Percentiles rank a stretch among this genome's conserved stretches.
phyloP scores from a whole-genome alignment of 2,797 vertebrate genomes.

The Graptemys geographica region DNA sequence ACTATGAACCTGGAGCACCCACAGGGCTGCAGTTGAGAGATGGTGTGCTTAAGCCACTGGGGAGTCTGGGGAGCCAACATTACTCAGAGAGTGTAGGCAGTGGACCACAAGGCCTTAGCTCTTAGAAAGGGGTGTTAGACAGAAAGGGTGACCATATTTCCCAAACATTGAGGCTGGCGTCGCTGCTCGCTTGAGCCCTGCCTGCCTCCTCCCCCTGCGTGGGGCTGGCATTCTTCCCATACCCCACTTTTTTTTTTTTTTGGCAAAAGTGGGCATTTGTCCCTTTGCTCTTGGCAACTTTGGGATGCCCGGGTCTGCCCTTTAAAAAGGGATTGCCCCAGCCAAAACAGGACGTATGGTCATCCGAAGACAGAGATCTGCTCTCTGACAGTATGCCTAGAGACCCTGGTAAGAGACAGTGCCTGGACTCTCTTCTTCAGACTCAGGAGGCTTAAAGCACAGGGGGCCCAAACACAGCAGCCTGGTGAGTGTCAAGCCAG shows the following conservation, averaged over 20 bases:
- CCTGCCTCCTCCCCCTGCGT: no score
- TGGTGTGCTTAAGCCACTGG: background rate
- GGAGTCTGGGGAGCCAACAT: background rate
- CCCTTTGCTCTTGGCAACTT: no score
- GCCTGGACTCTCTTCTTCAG: background rate
- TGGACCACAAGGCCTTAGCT: background rate
- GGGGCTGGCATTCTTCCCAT: no score
- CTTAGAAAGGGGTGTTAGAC: background rate
- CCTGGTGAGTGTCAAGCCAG: background rate
- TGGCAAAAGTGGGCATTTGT: no score
- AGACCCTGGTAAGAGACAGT: background rate
- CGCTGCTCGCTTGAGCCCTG: no score
- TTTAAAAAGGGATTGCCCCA: no score
- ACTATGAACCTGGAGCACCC: background rate
- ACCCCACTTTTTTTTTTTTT: no score
- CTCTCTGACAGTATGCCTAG: background rate
- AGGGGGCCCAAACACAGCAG: background rate
- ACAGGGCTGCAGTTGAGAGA: background rate
- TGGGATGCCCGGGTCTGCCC: no score
- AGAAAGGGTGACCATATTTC: no score
- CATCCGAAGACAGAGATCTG: background rate
- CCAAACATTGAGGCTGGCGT: no score
- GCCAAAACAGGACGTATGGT: no score
- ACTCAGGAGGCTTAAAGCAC: background rate
- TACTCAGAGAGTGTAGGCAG: background rate